Evolutionary conservation across 2,888 invertebrate species (phyloP).

Genomic region (Nemurella pictetii): DNA sequence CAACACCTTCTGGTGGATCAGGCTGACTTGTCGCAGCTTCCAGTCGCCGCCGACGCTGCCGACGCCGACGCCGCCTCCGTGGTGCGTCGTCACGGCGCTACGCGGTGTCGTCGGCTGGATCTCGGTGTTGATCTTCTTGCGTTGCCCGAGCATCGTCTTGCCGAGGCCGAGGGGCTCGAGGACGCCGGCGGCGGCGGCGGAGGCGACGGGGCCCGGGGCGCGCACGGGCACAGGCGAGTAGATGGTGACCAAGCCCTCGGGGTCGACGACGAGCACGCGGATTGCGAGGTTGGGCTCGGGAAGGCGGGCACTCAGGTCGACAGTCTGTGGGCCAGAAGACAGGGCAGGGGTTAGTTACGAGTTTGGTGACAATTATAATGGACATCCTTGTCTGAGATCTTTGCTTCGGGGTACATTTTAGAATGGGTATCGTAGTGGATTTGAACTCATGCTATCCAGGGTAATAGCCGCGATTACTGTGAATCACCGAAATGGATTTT

Average conservation of each 20-base stretch:
- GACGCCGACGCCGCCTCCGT: conserved; percentile 6
- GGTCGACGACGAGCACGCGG: conserved; percentile 70
- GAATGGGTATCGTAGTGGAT: too few species aligned
- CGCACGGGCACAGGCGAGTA: conserved; percentile 60
- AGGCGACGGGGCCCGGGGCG: conserved; percentile 19
- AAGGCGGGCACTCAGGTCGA: conserved; percentile 65
- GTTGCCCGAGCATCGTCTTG: conserved; percentile 50
- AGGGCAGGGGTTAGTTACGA: neutral
- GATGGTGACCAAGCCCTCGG: conserved; percentile 70
- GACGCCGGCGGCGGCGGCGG: conserved; percentile 57
- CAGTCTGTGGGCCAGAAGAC: conserved; percentile 53
- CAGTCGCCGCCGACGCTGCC: conserved; percentile 50
- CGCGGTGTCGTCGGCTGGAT: conserved; percentile 58
- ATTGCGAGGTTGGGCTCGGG: conserved; percentile 64
- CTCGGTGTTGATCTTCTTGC: conserved; percentile 57
- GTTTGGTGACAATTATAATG: neutral
- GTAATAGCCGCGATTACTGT: too few species aligned
- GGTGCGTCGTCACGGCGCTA: conserved; percentile 47
- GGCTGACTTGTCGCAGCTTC: conserved; percentile 68
- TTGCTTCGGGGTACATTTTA: too few species aligned
- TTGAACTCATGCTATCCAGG: too few species aligned
- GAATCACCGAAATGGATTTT: too few species aligned
- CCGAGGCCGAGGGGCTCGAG: conserved; percentile 35
- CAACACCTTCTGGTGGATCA: conserved; percentile 70
- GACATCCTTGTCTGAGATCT: neutral